Evolutionary conservation across 1,140 invertebrate species (phyloP).

Genomic region (Oscheius sp.): DNA sequence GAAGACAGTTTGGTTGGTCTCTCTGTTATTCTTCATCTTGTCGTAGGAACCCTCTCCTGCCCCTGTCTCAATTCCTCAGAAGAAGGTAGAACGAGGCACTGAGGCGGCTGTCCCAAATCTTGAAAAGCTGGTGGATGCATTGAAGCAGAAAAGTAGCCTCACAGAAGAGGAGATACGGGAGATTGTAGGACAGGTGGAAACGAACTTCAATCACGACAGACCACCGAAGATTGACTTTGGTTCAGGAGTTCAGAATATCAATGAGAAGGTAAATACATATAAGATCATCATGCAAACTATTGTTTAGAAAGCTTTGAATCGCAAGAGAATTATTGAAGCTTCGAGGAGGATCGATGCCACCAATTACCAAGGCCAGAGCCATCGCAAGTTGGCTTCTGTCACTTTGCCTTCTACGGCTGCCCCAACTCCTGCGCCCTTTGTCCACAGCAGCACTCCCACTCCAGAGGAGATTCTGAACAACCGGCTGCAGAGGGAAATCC

Average conservation of each 20-base stretch:
- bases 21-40: constrained; percentile 7
- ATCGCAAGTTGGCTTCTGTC: neutral
- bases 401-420: neutral
- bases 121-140: constrained; percentile 23
- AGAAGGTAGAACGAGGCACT: neutral
- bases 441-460: neutral
- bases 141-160: constrained; percentile 33
- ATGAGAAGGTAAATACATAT: constrained; percentile 4
- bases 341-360: constrained; percentile 19
- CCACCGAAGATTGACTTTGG: constrained; percentile 25
- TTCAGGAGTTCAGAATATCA: constrained; percentile 22
- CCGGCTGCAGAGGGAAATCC: neutral
- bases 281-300: neutral
- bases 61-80: neutral
- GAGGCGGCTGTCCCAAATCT: constrained; percentile 26
- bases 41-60: constrained; percentile 7
- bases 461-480: neutral
- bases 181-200: constrained; percentile 30
- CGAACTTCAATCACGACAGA: constrained; percentile 16
- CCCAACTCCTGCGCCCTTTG: neutral
- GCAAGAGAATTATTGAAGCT: constrained; percentile 32
- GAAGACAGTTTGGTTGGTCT: constrained; percentile 9
- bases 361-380: constrained; percentile 7
- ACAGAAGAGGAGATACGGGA: constrained; percentile 35
- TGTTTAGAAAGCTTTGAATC: constrained; percentile 4